These are phyloP conservation scores for Chrosomus eos DNA, from an alignment of 2,797 vertebrate species.

Conservation along the genomic window DNA sequence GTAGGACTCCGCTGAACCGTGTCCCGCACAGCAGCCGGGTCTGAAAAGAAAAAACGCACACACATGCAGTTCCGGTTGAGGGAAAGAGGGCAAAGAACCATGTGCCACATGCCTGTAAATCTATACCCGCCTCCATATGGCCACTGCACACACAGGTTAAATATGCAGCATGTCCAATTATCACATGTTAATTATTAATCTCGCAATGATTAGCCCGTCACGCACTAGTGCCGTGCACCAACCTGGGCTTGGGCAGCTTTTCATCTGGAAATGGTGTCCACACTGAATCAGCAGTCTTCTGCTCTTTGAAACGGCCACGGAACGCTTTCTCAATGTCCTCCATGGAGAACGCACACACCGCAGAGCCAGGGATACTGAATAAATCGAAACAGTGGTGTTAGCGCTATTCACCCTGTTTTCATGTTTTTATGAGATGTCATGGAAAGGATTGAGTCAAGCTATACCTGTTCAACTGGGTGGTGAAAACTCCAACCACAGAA, in stretches of 20 bases:
- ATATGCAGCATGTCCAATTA: constrained; percentile 77
- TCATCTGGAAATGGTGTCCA: constrained; percentile 98
- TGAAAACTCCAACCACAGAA: constrained; percentile 93
- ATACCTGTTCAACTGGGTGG: constrained; percentile 98
- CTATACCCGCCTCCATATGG: constrained; percentile 58
- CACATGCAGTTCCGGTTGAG: constrained; percentile 43
- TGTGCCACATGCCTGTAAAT: constrained; percentile 54
- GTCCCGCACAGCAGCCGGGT: constrained; percentile 94
- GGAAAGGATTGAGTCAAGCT: constrained; percentile 50
- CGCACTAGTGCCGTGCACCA: constrained; percentile 53
- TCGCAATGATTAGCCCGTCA: constrained; percentile 68
- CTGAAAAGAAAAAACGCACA: constrained; percentile 74
- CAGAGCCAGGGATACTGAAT: constrained; percentile 94
- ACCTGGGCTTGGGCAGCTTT: constrained; percentile 95
- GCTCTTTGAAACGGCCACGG: constrained; percentile 96
- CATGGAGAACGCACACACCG: constrained; percentile 98
- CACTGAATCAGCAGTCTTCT: constrained; percentile 95
- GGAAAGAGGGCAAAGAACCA: constrained; percentile 69
- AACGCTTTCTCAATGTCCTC: constrained; percentile 95
- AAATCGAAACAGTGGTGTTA: not conserved
- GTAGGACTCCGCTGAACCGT: constrained; percentile 87
- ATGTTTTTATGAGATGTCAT: not conserved
- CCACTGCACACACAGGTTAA: constrained; percentile 70
- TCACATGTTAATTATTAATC: constrained; percentile 76
- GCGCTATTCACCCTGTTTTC: not conserved